Conservation (phyloP, 2,113 vertebrate species). For the Fukomys damarensis region DNA sequence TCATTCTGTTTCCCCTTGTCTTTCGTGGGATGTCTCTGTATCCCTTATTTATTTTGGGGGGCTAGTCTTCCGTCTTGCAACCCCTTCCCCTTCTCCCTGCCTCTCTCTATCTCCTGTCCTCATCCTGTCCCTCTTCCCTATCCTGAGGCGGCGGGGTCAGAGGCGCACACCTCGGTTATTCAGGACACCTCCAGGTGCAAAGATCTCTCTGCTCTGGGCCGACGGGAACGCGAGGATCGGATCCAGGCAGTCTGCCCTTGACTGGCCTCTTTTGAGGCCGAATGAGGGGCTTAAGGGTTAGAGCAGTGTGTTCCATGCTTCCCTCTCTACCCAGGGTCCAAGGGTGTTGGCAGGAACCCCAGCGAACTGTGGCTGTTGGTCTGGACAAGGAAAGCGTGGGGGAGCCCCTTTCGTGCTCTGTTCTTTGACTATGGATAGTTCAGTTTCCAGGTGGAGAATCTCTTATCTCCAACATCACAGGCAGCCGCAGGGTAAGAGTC, state of each 20-base stretch:
- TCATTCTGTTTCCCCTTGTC: neutral
- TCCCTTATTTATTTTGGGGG: neutral
- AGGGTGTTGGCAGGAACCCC: neutral
- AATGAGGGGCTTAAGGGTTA: neutral
- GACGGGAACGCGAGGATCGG: neutral
- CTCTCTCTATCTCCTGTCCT: neutral
- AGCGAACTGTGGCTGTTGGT: neutral
- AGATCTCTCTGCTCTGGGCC: neutral
- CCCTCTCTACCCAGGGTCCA: accelerated
- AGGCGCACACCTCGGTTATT: neutral
- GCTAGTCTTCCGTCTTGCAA: neutral
- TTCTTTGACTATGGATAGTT: neutral
- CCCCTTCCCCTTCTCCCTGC: neutral
- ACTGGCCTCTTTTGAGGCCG: neutral
- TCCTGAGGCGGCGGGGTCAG: neutral
- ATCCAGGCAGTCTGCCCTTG: neutral
- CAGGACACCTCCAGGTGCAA: neutral
- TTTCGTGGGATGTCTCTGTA: conserved; percentile 28
- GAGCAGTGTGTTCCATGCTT: neutral
- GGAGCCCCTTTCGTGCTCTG: neutral
- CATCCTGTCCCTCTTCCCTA: neutral
- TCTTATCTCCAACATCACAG: neutral
- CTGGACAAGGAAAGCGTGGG: neutral
- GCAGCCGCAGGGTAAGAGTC: neutral
- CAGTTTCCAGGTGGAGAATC: conserved; percentile 23